Conservation (phyloP, 2,113 vertebrate species). For the Jaculus jaculus region DNA sequence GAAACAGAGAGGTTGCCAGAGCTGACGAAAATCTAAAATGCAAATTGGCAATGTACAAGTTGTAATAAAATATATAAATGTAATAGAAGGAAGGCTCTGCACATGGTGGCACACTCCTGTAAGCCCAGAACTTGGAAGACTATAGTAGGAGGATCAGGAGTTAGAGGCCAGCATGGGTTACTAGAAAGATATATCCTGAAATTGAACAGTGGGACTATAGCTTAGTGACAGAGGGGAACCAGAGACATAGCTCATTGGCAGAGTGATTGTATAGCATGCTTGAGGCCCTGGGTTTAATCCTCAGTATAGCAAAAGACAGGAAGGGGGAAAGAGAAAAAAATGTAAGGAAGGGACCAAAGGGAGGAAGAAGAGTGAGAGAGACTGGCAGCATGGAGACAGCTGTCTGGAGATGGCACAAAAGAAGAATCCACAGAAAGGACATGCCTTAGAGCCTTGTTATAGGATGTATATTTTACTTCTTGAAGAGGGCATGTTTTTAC, state of each 20-base stretch:
- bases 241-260: too few species aligned
- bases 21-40: not conserved
- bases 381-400: not conserved
- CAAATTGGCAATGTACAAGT: not conserved
- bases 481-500: not conserved
- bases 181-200: not conserved
- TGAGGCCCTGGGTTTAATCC: too few species aligned
- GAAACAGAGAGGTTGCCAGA: slow-evolving; percentile 4
- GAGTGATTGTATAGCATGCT: not conserved
- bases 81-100: not conserved
- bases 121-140: too few species aligned
- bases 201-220: not conserved
- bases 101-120: not conserved
- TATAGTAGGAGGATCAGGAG: too few species aligned
- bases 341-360: too few species aligned
- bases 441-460: not conserved
- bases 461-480: not conserved
- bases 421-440: not conserved
- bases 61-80: not conserved
- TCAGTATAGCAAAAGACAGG: not conserved
- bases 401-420: not conserved
- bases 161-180: too few species aligned
- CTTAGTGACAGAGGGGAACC: not conserved
- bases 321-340: not conserved
- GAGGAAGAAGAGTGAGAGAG: not conserved